These are phyloP conservation scores for Nemotelus nigrinus DNA, from an alignment of 2,888 invertebrate genomes.

Conservation along the genomic window DNA sequence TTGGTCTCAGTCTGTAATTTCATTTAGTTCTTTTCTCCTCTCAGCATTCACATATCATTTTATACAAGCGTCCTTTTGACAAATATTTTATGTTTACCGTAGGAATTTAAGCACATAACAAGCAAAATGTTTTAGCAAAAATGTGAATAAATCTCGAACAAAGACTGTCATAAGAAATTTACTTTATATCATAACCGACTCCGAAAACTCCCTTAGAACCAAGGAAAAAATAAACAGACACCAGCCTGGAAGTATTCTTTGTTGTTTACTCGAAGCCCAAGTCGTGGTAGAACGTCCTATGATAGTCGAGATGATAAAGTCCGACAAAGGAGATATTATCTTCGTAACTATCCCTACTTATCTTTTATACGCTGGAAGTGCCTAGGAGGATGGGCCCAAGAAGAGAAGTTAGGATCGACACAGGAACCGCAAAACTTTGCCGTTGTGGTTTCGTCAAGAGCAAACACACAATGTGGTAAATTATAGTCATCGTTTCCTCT, in stretches of 20 bases:
- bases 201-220: background rate
- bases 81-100: background rate
- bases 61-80: background rate
- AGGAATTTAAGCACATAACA: background rate
- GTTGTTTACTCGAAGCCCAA: background rate
- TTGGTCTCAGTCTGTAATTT: background rate
- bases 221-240: background rate
- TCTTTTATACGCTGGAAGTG: background rate
- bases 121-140: background rate
- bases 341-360: background rate
- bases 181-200: background rate
- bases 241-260: background rate
- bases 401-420: background rate
- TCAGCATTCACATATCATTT: background rate
- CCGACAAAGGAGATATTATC: background rate
- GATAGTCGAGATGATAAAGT: background rate
- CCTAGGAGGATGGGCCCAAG: background rate
- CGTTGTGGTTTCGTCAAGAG: conserved; percentile 1
- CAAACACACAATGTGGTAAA: background rate
- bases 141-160: background rate
- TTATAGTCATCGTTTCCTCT: background rate
- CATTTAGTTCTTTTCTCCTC: background rate
- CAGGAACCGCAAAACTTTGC: background rate
- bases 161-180: background rate
- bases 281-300: background rate